Conservation (phyloP, 2,888 invertebrate species). For the Agrotis segetum region DNA sequence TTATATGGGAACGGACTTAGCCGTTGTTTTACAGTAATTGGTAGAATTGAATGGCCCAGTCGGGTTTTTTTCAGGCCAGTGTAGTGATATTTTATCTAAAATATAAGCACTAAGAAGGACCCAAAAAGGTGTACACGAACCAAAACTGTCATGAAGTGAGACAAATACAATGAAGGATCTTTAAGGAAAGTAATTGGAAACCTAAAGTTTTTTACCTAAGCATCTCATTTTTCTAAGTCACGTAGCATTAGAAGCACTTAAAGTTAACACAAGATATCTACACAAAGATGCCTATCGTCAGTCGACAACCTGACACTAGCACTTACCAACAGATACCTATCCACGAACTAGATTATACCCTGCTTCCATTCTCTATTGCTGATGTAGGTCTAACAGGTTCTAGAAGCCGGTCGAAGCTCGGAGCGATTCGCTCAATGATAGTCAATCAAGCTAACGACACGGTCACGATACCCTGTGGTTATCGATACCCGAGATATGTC, state of each 20-base stretch:
- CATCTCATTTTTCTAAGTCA: constrained; percentile 2
- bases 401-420: constrained; percentile 46
- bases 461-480: constrained; percentile 56
- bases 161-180: no score
- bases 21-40: constrained; percentile 17
- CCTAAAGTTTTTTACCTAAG: not conserved
- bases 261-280: not conserved
- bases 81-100: no score
- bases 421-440: constrained; percentile 52
- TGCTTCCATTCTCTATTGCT: constrained; percentile 44
- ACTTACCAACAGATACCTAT: constrained; percentile 45
- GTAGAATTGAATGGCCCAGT: not conserved
- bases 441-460: constrained; percentile 59
- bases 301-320: constrained; percentile 32
- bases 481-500: constrained; percentile 47
- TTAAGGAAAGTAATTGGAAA: not conserved
- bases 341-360: constrained; percentile 53
- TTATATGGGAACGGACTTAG: constrained; percentile 24
- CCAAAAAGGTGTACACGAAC: no score
- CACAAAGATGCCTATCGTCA: constrained; percentile 17
- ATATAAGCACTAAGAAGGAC: no score
- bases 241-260: not conserved
- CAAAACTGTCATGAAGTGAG: no score
- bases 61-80: no score
- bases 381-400: constrained; percentile 47